Evolutionary conservation across 2,888 invertebrate species (phyloP).

Genomic region (Mactromeris polynyma): DNA sequence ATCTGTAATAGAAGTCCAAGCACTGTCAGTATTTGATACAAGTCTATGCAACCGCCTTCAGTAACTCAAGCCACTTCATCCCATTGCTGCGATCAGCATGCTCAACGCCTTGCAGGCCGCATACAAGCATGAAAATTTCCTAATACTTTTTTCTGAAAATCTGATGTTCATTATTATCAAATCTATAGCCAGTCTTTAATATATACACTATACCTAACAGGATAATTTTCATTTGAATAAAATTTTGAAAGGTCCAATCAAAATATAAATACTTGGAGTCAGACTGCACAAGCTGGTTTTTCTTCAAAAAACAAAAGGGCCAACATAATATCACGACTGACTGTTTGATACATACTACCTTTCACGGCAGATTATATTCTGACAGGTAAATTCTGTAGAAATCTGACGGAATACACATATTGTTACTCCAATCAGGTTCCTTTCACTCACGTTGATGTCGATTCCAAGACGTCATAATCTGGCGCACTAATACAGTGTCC

Average conservation of each 20-base stretch:
- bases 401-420: constrained; percentile 38
- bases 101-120: constrained; percentile 41
- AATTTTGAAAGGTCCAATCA: constrained; percentile 32
- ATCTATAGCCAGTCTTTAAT: constrained; percentile 32
- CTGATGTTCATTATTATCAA: constrained; percentile 13
- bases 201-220: neutral
- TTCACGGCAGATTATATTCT: constrained; percentile 30
- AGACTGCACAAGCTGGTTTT: neutral
- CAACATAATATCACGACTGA: constrained; percentile 25
- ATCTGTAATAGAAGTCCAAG: neutral
- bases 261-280: neutral
- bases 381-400: constrained; percentile 21
- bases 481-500: constrained; percentile 44
- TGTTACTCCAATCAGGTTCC: constrained; percentile 41
- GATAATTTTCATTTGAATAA: neutral
- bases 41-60: neutral
- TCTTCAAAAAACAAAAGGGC: constrained; percentile 23
- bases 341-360: constrained; percentile 38
- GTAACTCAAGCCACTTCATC: constrained; percentile 25
- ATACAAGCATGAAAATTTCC: constrained; percentile 43
- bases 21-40: constrained; percentile 20
- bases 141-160: constrained; percentile 39
- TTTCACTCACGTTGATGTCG: constrained; percentile 21
- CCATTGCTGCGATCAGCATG: constrained; percentile 28
- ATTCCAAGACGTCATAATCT: constrained; percentile 31